A percentile compares a stretch with the other conserved stretches of the same genome.
Conservation (phyloP, 2,797 vertebrate genomes). For the Enteromius thamalakanensis region DNA sequence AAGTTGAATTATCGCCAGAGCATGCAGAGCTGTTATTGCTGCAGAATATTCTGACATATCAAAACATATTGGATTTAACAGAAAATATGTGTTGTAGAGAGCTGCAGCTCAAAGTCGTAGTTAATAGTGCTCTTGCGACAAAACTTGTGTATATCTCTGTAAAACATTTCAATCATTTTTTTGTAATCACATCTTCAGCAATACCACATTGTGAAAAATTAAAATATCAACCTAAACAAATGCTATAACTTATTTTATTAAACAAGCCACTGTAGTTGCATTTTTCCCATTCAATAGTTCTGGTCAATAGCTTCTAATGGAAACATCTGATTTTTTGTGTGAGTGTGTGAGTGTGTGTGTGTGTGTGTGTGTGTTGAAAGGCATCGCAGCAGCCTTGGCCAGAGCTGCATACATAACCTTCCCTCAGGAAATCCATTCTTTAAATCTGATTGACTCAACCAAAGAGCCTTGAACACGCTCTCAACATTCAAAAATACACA, state of each 20-base stretch:
- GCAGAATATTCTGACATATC: too few relatives aligned
- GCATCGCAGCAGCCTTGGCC: not conserved
- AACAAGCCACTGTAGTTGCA: not conserved
- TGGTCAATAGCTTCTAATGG: constrained; percentile 16
- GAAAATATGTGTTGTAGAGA: too few relatives aligned
- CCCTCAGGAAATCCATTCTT: constrained; percentile 26
- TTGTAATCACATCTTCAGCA: not conserved
- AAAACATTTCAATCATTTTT: too few relatives aligned
- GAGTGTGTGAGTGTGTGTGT: not conserved
- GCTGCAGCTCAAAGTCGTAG: too few relatives aligned
- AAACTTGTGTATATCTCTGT: too few relatives aligned
- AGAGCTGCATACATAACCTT: constrained; percentile 14
- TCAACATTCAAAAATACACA: not conserved
- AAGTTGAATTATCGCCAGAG: too few relatives aligned
- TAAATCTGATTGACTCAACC: constrained; percentile 4
- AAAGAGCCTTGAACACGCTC: not conserved
- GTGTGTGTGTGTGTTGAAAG: not conserved
- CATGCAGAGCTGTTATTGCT: too few relatives aligned
- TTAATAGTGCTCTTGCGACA: too few relatives aligned
- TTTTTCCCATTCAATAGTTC: not conserved
- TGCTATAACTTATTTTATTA: not conserved
- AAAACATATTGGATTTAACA: too few relatives aligned
- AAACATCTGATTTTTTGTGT: constrained; percentile 17
- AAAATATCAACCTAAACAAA: not conserved
- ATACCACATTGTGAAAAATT: not conserved